phyloP scores from a whole-genome alignment of 1,140 invertebrate species.

The Polypedilum vanderplanki region DNA sequence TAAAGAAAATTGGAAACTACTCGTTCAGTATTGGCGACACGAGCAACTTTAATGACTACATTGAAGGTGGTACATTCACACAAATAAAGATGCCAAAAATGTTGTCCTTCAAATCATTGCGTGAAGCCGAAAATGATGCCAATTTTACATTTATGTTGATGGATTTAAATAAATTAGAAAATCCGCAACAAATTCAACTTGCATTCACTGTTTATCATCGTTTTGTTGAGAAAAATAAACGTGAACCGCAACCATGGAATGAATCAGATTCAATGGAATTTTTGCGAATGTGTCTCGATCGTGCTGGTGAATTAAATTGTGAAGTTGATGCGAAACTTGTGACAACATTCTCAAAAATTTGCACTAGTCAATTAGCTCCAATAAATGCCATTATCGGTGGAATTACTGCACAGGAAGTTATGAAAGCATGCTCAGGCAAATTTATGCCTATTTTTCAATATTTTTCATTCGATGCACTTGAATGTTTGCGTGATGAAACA shows the following conservation, averaged over 20 bases:
- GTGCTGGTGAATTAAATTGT: constrained; percentile 45
- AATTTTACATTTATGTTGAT: constrained; percentile 68
- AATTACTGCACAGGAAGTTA: constrained; percentile 92
- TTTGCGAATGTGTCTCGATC: constrained; percentile 56
- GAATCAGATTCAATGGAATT: constrained; percentile 71
- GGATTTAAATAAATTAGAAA: constrained; percentile 94
- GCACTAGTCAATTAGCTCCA: constrained; percentile 77
- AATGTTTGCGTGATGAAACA: constrained; percentile 72
- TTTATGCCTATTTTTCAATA: constrained; percentile 93
- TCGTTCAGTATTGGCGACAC: constrained; percentile 97
- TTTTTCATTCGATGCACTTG: constrained; percentile 94
- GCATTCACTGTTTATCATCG: constrained; percentile 78
- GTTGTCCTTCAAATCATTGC: constrained; percentile 72
- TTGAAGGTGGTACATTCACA: constrained; percentile 80
- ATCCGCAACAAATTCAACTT: constrained; percentile 79
- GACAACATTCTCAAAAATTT: constrained; percentile 64
- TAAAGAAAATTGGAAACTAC: constrained; percentile 87
- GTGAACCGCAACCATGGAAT: constrained; percentile 71
- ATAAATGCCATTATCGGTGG: constrained; percentile 94
- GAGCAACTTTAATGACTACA: constrained; percentile 59
- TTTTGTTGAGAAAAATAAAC: constrained; percentile 53
- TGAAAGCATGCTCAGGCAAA: constrained; percentile 98
- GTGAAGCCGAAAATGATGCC: constrained; percentile 68
- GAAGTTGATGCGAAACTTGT: constrained; percentile 67
- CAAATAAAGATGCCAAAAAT: constrained; percentile 96